phyloP scores from a whole-genome alignment of 2,113 vertebrate species.

The Heteronetta atricapilla region DNA sequence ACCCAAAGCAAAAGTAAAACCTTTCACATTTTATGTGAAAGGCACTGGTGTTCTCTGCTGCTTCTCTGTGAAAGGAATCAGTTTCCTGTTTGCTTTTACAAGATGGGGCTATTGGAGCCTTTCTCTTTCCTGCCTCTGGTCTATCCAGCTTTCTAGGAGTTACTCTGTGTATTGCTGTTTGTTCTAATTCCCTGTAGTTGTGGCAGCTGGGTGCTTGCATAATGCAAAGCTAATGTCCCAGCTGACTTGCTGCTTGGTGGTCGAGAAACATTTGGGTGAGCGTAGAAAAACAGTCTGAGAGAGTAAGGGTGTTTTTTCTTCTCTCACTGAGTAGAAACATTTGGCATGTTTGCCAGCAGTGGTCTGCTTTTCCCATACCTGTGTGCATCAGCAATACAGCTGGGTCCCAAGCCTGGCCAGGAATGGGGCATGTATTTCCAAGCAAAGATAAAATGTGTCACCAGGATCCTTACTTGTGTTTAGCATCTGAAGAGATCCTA shows the following conservation, averaged over 20 bases:
- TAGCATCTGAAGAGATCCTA: not conserved
- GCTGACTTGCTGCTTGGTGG: not conserved
- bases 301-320: not conserved
- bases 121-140: not conserved
- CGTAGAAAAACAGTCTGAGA: not conserved
- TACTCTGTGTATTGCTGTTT: not conserved
- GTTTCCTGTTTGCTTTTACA: not conserved
- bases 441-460: not conserved
- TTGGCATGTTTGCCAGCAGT: not conserved
- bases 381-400: fast-evolving
- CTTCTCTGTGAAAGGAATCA: not conserved
- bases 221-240: not conserved
- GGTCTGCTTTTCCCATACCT: not conserved
- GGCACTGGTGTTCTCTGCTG: fast-evolving
- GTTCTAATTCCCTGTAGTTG: not conserved
- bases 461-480: not conserved
- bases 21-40: fast-evolving
- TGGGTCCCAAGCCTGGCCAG: not conserved
- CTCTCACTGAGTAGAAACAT: not conserved
- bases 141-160: not conserved
- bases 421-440: not conserved
- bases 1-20: not conserved
- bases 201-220: not conserved
- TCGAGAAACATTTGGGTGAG: not conserved
- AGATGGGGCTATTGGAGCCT: not conserved